phyloP scores from a whole-genome alignment of 2,888 invertebrate genomes.

The Junonia oenone region DNA sequence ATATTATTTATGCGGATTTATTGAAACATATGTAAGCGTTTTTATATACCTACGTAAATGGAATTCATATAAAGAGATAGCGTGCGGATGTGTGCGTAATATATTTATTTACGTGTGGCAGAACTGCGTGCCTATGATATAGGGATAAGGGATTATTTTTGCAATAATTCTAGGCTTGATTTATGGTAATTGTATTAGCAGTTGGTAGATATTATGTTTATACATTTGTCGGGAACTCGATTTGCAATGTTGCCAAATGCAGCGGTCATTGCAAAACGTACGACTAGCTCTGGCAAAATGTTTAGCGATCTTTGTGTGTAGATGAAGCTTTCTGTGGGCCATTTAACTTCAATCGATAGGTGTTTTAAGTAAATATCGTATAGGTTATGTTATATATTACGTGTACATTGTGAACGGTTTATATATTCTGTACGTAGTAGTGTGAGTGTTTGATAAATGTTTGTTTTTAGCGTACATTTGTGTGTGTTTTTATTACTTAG shows the following conservation, averaged over 20 bases:
- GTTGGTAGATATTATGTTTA: constrained; percentile 42
- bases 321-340: constrained; percentile 28
- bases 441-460: constrained; percentile 37
- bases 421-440: constrained; percentile 27
- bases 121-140: constrained; percentile 32
- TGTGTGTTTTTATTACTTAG: constrained; percentile 31
- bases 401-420: constrained; percentile 9
- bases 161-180: constrained; percentile 35
- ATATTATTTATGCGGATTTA: constrained; percentile 34
- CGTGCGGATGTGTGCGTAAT: constrained; percentile 38
- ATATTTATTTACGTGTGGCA: constrained; percentile 41
- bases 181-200: constrained; percentile 37
- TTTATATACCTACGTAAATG: constrained; percentile 32
- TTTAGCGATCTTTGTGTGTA: constrained; percentile 47
- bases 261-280: constrained; percentile 23
- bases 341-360: constrained; percentile 32
- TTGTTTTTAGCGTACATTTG: constrained; percentile 32
- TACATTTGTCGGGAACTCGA: constrained; percentile 51
- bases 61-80: constrained; percentile 31
- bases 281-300: constrained; percentile 38
- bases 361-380: constrained; percentile 24
- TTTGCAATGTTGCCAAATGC: constrained; percentile 49
- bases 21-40: constrained; percentile 37
- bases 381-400: constrained; percentile 32
- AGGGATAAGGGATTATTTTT: constrained; percentile 39